Evolutionary conservation across 2,888 invertebrate genomes (phyloP).

Genomic region (Opisthograptis luteolata): DNA sequence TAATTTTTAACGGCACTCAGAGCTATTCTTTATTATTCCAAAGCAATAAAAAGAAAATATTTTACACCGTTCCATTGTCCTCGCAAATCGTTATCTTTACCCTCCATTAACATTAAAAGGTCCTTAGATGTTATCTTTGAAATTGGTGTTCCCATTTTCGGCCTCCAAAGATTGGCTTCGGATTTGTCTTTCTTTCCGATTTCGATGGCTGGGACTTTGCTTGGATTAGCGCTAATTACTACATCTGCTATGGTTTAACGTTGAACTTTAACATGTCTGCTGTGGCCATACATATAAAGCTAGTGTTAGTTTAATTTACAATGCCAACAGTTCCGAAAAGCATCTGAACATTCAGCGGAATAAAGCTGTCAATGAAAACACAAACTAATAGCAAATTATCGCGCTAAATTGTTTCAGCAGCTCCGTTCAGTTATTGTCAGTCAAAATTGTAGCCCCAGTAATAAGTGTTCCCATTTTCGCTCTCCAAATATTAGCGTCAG

Average conservation of each 20-base stretch:
- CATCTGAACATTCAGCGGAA: background rate
- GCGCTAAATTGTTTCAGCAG: background rate
- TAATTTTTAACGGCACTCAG: constrained; percentile 14
- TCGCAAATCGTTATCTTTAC: constrained; percentile 41
- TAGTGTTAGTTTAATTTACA: too few species aligned
- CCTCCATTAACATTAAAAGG: constrained; percentile 50
- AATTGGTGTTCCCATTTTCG: constrained; percentile 64
- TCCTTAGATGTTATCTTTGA: constrained; percentile 59
- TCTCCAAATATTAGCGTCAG: background rate
- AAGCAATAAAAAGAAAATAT: constrained; percentile 22
- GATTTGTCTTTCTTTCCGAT: constrained; percentile 44
- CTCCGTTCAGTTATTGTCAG: background rate
- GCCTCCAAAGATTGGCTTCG: constrained; percentile 53
- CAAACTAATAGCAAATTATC: too few species aligned
- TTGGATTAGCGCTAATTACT: background rate
- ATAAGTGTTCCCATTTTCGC: background rate
- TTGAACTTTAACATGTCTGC: too few species aligned
- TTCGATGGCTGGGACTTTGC: background rate
- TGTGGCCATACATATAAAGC: too few species aligned
- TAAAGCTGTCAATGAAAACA: too few species aligned
- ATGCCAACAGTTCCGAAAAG: too few species aligned
- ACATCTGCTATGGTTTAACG: too few species aligned
- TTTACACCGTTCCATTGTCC: constrained; percentile 33
- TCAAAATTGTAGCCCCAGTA: background rate
- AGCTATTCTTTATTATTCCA: constrained; percentile 3